Conservation (phyloP, 2,888 invertebrate species). For the Eupithecia inturbata region DNA sequence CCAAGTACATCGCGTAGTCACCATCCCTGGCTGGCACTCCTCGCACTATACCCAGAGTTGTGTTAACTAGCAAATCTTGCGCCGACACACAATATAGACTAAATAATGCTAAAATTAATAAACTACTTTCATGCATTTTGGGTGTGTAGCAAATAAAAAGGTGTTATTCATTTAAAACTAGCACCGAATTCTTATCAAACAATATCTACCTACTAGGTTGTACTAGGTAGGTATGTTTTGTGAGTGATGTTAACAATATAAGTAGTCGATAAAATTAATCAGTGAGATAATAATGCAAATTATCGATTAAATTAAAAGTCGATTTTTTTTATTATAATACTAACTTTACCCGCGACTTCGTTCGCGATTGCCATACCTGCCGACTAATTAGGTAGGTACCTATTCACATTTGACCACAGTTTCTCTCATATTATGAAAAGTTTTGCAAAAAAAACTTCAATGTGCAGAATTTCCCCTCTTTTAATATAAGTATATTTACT, state of each 20-base stretch:
- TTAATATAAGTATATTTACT: too few relatives aligned
- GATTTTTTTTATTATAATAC: too few relatives aligned
- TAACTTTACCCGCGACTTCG: too few relatives aligned
- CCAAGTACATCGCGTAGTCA: constrained; percentile 62
- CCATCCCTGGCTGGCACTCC: constrained; percentile 61
- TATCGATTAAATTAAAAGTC: not conserved
- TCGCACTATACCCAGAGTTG: constrained; percentile 52
- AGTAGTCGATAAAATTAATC: not conserved
- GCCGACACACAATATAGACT: not conserved
- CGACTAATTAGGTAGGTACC: too few relatives aligned
- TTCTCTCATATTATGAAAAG: too few relatives aligned
- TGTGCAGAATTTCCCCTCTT: too few relatives aligned
- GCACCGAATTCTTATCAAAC: not conserved
- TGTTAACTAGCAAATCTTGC: constrained; percentile 2
- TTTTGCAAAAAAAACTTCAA: too few relatives aligned
- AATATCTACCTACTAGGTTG: too few relatives aligned
- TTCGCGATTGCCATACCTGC: too few relatives aligned
- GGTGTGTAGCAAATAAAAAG: not conserved
- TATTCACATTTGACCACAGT: too few relatives aligned
- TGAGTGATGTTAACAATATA: not conserved
- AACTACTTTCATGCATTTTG: not conserved
- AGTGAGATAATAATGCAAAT: not conserved
- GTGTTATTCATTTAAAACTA: not conserved
- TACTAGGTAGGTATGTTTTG: not conserved
- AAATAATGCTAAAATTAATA: not conserved